Base-by-base conservation (phyloP, 2,888 invertebrate species). In the Sesia bembeciformis region DNA sequence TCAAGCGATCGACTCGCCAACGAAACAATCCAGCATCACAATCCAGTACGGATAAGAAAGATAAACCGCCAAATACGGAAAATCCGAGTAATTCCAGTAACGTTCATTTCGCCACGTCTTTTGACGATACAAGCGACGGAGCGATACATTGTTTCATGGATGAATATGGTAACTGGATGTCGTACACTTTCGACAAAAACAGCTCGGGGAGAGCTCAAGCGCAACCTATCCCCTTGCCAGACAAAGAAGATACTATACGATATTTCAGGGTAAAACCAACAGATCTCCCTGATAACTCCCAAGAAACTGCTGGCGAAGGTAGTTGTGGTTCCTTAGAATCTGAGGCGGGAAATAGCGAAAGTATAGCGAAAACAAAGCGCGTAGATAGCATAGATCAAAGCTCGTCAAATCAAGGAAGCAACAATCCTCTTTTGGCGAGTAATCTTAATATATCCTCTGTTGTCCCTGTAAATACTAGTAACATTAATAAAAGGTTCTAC, bases 81-180 rank as follows among this genome's bases (percentile, higher is more conserved):
- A 78, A 71, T 55, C 62, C 76, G 0, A 78, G 65, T 54, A 83
- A 76, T 58, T 72, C 84, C 0, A 78, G 67, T 5, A 81, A 67
- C 53, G 87, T 86, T 39, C 95, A 96, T 70, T 90, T 95, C 55
- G 96, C 96, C 3, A 93, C 93, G 39, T 94, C 93, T 40, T 95
- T 96, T 68, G 94, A 95, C 56, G 97, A 97, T 69, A 96, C 96
- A 0, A 91, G 91, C 3, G 95, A 96, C 66, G 96, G 96, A 6
- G 95, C 96, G 1, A 94, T 96, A 49, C 96, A 97, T 78, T 96
- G 94, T 74, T 96, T 96, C 69, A 93, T 94, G 76, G 96, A 97
- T 68, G 96, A 96, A 72, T 92, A 93, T 66, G 96, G 96, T 49
- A 94, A 95, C 67, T 96, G 96, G 95, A 92, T 95, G 83, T 95